phyloP scores from a whole-genome alignment of 1,140 invertebrate genomes.

The Popillia japonica region DNA sequence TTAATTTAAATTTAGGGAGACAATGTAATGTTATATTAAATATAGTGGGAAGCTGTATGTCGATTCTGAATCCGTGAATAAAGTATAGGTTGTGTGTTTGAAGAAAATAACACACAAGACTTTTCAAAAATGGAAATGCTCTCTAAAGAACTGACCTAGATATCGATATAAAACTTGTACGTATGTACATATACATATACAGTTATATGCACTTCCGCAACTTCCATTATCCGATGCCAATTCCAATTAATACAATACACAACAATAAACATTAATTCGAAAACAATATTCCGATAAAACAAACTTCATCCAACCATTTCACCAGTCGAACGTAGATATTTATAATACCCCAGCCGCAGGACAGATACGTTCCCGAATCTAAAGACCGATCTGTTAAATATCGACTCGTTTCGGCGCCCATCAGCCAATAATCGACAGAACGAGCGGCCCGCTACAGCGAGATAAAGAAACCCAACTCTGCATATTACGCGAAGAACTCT shows the following conservation, averaged over 20 bases:
- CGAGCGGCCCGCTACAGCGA: not conserved
- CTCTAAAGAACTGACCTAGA: not conserved
- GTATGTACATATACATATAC: too few species aligned
- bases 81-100: too few species aligned
- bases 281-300: not conserved
- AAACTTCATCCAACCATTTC: not conserved
- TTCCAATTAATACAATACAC: not conserved
- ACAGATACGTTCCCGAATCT: not conserved
- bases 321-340: not conserved
- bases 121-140: too few species aligned
- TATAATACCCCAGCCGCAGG: not conserved
- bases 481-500: slow-evolving; percentile 7
- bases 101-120: too few species aligned
- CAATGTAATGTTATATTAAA: slow-evolving; percentile 10
- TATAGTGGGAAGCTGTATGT: not conserved
- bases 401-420: not conserved
- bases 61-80: too few species aligned
- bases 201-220: not conserved
- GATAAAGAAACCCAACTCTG: slow-evolving; percentile 1
- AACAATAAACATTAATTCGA: not conserved
- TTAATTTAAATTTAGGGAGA: not conserved
- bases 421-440: not conserved
- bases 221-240: not conserved
- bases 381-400: slow-evolving; percentile 6
- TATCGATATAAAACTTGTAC: not conserved